phyloP scores from a whole-genome alignment of 2,888 invertebrate species.

The Uropetala carovei region DNA sequence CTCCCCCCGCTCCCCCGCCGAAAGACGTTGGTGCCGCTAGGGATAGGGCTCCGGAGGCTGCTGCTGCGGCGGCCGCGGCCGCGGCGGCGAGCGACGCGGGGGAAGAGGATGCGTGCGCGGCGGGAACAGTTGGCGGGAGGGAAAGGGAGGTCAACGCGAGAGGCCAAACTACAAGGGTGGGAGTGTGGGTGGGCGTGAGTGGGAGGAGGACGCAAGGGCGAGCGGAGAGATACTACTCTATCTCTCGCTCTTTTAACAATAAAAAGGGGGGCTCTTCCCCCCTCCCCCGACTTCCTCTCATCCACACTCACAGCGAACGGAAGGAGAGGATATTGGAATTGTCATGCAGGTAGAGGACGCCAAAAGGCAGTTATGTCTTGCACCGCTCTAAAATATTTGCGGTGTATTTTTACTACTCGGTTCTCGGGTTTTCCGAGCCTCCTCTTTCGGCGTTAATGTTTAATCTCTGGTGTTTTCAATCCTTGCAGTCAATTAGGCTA shows the following conservation, averaged over 20 bases:
- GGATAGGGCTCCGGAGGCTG: conserved; percentile 50
- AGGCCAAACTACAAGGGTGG: conserved; percentile 29
- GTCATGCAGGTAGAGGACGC: not conserved
- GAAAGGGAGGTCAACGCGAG: conserved; percentile 62
- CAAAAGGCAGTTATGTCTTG: conserved; percentile 33
- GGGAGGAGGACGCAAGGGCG: not conserved
- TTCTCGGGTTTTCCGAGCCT: too few species aligned
- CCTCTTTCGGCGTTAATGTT: too few species aligned
- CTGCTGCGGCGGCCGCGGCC: conserved; percentile 53
- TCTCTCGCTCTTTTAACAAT: too few species aligned
- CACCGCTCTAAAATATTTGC: not conserved
- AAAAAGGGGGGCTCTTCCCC: not conserved
- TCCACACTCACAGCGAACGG: not conserved
- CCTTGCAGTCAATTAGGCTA: conserved; percentile 9
- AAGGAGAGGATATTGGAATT: not conserved
- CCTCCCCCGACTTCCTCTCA: not conserved
- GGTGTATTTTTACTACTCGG: too few species aligned
- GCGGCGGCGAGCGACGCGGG: conserved; percentile 57
- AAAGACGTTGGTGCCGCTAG: conserved; percentile 54
- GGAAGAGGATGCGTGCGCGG: conserved; percentile 59
- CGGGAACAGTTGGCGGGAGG: conserved; percentile 54
- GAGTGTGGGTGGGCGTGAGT: not conserved
- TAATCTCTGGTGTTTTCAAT: not conserved
- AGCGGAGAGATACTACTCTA: not conserved
- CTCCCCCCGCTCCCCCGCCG: conserved; percentile 2